Evolutionary conservation across 2,888 invertebrate genomes (phyloP), one percentile per base, ranked within the genome.

Genomic region (Cyclophora albipunctata): DNA sequence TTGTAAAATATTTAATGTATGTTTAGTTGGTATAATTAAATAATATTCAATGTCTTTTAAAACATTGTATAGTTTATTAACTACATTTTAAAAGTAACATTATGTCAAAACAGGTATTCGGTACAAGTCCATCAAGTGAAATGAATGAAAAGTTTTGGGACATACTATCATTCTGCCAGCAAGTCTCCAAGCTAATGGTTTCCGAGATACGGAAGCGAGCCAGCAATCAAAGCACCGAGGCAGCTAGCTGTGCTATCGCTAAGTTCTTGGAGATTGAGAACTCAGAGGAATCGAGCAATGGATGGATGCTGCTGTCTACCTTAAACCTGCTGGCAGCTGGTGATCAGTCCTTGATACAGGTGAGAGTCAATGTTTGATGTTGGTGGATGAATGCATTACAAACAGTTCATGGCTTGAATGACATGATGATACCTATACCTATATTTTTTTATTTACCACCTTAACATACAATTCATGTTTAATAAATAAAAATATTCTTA

Each of bases 101-200:
- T 20, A 20, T 20, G 20, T 2, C 20, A 20, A 20, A 20, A 20
- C 37, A 98, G 97, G 97, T 98, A 48, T 98, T 98, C 87, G 96
- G 96, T 60, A 92, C 95, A 60, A 95, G 96, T 76, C 96, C 97
- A 52, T 93, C 97, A n/a, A 93, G 94, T 72, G 98, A 98, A 73
- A 96, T 99, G 95, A 96, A 95, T 76, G 97, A 97, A 77, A 98
- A 98, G 81, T 99, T 99, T 88, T 96, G 97, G 92, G 98, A 99
- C 77, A 95, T 98, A 61, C 89, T 97, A 50, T 94, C 96, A 60
- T 98, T 98, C 78, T 96, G 96, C 70, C 96, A 96, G 74, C 96
- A 97, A 90, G 96, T 98, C 0, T 98, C 98, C 0, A 93, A 96
- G 60, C 90, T 98, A 34, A 97, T 99, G 95, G 99, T 99, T n/a